Evolutionary conservation across 2,113 vertebrate species (phyloP), one percentile per base, ranked within the genome.

Genomic region (Malurus alboscapulatus): DNA sequence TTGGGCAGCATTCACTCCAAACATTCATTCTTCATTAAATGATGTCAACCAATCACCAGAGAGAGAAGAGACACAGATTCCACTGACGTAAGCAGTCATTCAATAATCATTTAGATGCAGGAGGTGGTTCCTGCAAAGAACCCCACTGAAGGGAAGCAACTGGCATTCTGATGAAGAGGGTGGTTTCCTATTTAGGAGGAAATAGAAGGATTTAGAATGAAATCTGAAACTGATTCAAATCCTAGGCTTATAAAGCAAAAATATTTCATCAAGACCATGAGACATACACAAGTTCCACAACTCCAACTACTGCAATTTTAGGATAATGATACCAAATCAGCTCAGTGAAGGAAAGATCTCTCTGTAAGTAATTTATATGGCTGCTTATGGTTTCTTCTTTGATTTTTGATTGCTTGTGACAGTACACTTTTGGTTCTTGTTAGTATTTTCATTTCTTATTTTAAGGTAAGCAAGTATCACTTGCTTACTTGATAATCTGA

Each of bases 51-150:
- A 21, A 8, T 19, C 55, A 36, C 4, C 18, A 42, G 30, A 82
- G 34, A 45, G 82, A 69, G 10, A 77, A 69, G 34, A 68, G 26
- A 16, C 34, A 78, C 54, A 38, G 6, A 27, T 61, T 69, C 62
- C 32, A 32, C 14, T 51, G 29, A 19, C 42, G 15, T 32, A 51
- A 54, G 7, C 0, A 0, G 8, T 36, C n/a, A 32, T 53, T 67
- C 72, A 40, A 32, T 27, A 57, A 32, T 20, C 11, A 48, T 3
- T 47, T 21, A 69, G 22, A 55, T 65, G 48, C 15, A 67, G 58
- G 17, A 53, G 8, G 10, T 67, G 12, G 5, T 29, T 73, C 15
- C 30, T 42, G 14, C 3, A 18, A 87, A 72, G 16, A 57, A 27
- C 14, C 1, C 7, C 12, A 57, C 1, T 6, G 12, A 55, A 71